phyloP scores from a whole-genome alignment of 2,888 invertebrate species.

The Abrostola tripartita region DNA sequence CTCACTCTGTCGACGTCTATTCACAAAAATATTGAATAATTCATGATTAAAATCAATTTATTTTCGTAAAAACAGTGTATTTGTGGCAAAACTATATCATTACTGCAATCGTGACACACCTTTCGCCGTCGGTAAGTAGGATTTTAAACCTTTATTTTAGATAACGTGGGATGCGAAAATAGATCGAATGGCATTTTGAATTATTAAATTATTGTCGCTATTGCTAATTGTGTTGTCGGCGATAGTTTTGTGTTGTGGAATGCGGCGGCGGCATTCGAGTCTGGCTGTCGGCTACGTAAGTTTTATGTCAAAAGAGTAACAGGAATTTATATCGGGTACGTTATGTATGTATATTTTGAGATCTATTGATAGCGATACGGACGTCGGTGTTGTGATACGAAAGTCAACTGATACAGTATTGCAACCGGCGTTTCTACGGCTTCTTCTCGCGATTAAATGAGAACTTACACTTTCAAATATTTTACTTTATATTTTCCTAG shows the following conservation, averaged over 20 bases:
- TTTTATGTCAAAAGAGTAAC: constrained; percentile 38
- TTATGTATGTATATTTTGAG: constrained; percentile 44
- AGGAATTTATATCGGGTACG: constrained; percentile 39
- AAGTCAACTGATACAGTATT: constrained; percentile 35
- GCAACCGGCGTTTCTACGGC: constrained; percentile 32
- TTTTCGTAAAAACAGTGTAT: constrained; percentile 61
- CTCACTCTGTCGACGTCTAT: constrained; percentile 50
- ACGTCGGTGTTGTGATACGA: constrained; percentile 51
- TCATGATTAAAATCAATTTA: constrained; percentile 55
- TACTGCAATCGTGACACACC: constrained; percentile 12
- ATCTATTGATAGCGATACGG: constrained; percentile 49
- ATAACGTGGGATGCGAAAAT: constrained; percentile 66
- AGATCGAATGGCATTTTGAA: constrained; percentile 69
- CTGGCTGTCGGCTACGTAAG: constrained; percentile 31
- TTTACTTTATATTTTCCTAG: not conserved
- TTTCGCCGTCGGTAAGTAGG: constrained; percentile 59
- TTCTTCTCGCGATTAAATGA: constrained; percentile 16
- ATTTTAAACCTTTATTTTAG: constrained; percentile 45
- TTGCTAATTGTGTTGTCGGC: constrained; percentile 56
- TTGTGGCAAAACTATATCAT: constrained; percentile 42
- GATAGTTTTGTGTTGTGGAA: constrained; percentile 42
- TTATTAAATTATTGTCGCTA: constrained; percentile 63
- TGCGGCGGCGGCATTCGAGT: constrained; percentile 31
- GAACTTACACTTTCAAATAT: not conserved
- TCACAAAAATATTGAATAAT: constrained; percentile 60